A percentile compares a stretch with the other conserved stretches of the same genome.
Evolutionary conservation across 2,797 vertebrate genomes (phyloP).

Genomic region (Diplodus sargus): DNA sequence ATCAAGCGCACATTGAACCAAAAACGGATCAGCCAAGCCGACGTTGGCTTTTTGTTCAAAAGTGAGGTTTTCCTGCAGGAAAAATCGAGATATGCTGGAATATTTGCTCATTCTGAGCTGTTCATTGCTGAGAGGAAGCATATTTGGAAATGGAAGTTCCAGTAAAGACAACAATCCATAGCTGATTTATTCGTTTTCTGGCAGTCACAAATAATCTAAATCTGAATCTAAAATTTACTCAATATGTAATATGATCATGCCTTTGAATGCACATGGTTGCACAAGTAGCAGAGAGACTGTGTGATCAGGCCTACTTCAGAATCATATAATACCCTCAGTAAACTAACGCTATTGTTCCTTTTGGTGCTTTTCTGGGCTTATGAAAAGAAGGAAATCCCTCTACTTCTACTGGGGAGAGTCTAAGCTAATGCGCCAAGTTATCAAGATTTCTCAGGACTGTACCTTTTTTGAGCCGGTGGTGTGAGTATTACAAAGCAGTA

Average conservation of each 20-base stretch:
- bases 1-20: neutral
- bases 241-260: neutral
- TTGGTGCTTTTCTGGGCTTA: conserved; percentile 9
- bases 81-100: neutral
- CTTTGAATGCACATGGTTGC: conserved; percentile 1
- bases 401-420: conserved; percentile 13
- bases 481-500: neutral
- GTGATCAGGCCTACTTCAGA: neutral
- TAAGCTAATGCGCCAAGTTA: neutral
- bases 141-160: conserved; percentile 16
- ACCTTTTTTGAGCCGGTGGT: neutral
- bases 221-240: neutral
- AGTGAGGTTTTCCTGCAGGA: neutral
- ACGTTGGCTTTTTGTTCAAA: conserved; percentile 5
- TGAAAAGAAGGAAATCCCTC: conserved; percentile 22
- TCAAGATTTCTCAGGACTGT: neutral
- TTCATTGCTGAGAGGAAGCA: conserved; percentile 19
- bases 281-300: conserved; percentile 1
- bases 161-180: neutral
- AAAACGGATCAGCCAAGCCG: conserved; percentile 25
- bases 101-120: conserved; percentile 8
- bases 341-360: conserved; percentile 15
- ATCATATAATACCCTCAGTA: neutral
- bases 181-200: neutral
- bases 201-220: neutral